Evolutionary conservation across 2,113 vertebrate species (phyloP).

Genomic region (Alosa alosa): DNA sequence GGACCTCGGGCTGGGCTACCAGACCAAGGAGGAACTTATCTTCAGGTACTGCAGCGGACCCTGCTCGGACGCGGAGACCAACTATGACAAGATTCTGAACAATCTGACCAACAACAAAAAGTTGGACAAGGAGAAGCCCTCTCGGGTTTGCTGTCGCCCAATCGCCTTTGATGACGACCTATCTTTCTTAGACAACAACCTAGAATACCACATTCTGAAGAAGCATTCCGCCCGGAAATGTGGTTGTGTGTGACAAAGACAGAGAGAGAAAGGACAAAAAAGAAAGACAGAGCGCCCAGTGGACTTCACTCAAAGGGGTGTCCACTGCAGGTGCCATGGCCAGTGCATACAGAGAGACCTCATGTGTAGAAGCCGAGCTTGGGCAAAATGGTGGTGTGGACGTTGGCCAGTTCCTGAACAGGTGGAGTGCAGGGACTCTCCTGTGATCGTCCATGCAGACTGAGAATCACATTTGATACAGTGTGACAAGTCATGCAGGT

Average conservation of each 20-base stretch:
- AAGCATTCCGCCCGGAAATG: conserved; percentile 97
- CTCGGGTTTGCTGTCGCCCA: conserved; percentile 90
- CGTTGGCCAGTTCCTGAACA: background rate
- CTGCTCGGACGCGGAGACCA: conserved; percentile 87
- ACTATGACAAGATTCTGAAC: conserved; percentile 95
- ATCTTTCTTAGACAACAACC: conserved; percentile 92
- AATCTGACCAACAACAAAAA: conserved; percentile 94
- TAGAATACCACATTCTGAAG: conserved; percentile 93
- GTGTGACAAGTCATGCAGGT: background rate
- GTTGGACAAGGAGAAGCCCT: conserved; percentile 85
- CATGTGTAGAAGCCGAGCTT: background rate
- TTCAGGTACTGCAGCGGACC: conserved; percentile 96
- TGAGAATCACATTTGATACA: background rate
- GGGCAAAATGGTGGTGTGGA: background rate
- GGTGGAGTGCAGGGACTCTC: background rate
- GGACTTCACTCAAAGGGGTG: background rate
- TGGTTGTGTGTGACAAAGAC: conserved; percentile 82
- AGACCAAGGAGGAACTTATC: conserved; percentile 96
- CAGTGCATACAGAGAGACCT: conserved; percentile 35
- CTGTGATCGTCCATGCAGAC: background rate
- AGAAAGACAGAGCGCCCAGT: background rate
- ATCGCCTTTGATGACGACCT: conserved; percentile 92
- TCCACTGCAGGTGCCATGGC: conserved; percentile 32
- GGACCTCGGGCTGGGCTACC: conserved; percentile 92
- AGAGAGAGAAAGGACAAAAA: conserved; percentile 32